Evolutionary conservation across 2,113 vertebrate species (phyloP).

Genomic region (Microcebus ravelobensis): DNA sequence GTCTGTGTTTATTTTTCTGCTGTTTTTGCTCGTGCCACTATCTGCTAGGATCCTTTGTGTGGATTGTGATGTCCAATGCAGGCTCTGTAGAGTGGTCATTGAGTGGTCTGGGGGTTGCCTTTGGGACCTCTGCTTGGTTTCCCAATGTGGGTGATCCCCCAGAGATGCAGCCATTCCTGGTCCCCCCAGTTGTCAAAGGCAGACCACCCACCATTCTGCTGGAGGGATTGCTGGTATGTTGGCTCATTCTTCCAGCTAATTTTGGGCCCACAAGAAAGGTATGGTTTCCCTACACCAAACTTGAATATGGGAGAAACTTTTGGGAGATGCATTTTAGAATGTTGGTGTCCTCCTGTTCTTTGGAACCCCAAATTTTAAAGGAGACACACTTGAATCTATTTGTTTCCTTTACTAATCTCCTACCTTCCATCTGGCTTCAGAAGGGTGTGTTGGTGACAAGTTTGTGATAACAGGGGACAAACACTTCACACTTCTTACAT

Average conservation of each 20-base stretch:
- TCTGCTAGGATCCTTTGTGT: background rate
- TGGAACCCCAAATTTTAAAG: background rate
- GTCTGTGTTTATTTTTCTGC: background rate
- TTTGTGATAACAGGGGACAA: background rate
- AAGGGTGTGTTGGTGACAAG: background rate
- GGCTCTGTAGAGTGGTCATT: background rate
- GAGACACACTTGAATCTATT: background rate
- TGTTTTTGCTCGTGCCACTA: background rate
- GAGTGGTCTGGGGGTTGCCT: background rate
- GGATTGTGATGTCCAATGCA: background rate
- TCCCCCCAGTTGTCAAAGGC: background rate
- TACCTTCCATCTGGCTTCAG: background rate
- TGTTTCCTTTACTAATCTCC: background rate
- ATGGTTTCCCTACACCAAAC: background rate
- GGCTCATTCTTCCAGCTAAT: background rate
- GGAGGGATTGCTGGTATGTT: background rate
- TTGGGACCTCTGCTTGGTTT: background rate
- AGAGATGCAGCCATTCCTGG: background rate
- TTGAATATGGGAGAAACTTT: background rate
- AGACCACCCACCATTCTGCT: background rate
- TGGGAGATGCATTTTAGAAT: background rate
- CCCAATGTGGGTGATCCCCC: background rate
- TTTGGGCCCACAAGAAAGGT: background rate
- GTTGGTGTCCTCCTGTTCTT: background rate
- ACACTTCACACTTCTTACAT: background rate